A percentile compares a stretch with the other conserved stretches of the same genome.
Evolutionary conservation across 37 sponge, comb jelly and placozoan genomes (phyloP).

Genomic region (Aphrocallistes beatrix): DNA sequence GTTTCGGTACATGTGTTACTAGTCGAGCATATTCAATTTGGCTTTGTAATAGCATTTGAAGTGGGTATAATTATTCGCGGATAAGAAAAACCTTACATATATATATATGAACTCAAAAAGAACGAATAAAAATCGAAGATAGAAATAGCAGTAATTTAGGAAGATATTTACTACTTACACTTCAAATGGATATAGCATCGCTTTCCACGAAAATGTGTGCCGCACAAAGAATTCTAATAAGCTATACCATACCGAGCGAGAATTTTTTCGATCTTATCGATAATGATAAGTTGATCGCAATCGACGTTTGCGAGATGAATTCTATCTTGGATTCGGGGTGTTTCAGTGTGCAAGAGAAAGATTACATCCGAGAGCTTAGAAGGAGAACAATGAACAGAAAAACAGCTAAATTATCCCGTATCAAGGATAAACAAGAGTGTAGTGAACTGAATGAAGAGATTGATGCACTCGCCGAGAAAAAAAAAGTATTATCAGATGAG

Average conservation of each 20-base stretch:
- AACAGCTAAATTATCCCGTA: not conserved
- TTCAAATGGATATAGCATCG: not conserved
- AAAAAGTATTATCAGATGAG: not conserved
- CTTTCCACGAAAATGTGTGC: not conserved
- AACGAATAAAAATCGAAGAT: too few species aligned
- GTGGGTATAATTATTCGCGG: too few species aligned
- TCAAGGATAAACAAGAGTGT: not conserved
- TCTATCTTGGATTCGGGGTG: not conserved
- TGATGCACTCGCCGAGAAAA: not conserved
- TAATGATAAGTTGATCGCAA: constrained; percentile 11
- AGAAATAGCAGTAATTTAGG: too few species aligned
- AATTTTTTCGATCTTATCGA: not conserved
- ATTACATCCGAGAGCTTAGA: not conserved
- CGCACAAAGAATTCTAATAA: not conserved
- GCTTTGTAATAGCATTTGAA: too few species aligned
- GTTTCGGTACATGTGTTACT: too few species aligned
- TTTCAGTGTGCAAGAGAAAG: not conserved
- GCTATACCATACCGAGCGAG: not conserved
- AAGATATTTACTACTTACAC: too few species aligned
- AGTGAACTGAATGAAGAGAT: not conserved
- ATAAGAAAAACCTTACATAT: too few species aligned
- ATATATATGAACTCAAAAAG: too few species aligned
- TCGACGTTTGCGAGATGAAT: constrained; percentile 9
- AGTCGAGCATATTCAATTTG: too few species aligned
- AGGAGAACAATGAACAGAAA: constrained; percentile 8